A percentile compares a stretch with the other conserved stretches of the same genome.
These are phyloP conservation scores for Lagopus muta DNA, from an alignment of 2,113 vertebrate species.

Conservation along the genomic window DNA sequence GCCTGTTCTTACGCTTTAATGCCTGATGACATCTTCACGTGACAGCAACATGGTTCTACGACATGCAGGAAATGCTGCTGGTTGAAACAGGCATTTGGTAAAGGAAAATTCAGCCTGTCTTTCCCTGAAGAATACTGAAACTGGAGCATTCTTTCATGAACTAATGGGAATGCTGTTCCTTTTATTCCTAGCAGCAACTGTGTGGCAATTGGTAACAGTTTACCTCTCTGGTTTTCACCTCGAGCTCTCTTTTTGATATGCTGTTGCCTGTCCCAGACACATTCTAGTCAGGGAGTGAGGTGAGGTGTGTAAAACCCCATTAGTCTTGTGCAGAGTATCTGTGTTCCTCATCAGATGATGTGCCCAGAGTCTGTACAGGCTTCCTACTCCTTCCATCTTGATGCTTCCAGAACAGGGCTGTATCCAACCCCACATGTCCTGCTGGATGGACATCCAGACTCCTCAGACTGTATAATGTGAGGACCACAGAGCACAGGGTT, in stretches of 20 bases:
- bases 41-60: not conserved
- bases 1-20: not conserved
- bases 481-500: not conserved
- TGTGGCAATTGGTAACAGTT: not conserved
- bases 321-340: not conserved
- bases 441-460: not conserved
- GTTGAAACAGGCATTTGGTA: not conserved
- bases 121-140: not conserved
- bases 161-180: not conserved
- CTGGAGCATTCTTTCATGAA: not conserved
- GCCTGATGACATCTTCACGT: not conserved
- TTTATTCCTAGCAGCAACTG: not conserved
- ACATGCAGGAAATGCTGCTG: not conserved
- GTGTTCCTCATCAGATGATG: not conserved
- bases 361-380: not conserved
- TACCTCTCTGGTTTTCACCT: not conserved
- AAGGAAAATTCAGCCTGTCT: not conserved
- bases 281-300: not conserved
- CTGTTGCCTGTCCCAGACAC: not conserved
- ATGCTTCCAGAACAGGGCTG: not conserved
- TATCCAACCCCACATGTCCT: not conserved
- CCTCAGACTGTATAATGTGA: not conserved
- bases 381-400: not conserved
- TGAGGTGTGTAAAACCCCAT: not conserved
- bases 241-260: not conserved